Base-by-base conservation (phyloP, 2,888 invertebrate genomes). In the Arge pagana region DNA sequence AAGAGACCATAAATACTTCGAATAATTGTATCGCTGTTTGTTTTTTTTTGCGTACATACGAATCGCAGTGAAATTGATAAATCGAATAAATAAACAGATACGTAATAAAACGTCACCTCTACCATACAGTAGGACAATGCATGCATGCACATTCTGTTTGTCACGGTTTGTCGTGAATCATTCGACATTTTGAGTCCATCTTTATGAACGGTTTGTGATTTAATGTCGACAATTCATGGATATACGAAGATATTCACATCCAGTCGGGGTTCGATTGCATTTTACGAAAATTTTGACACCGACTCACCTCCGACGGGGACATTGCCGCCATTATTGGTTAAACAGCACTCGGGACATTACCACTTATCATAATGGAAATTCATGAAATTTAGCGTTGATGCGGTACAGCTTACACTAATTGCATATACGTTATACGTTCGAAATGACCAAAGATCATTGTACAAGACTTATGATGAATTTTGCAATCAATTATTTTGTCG, bases 301-400 rank as follows among this genome's bases (percentile, higher is more conserved):
- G 61, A 80, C 83, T 80, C 78, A 87, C 86, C 83, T 87, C 85
- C 74, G 86, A 86, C 79, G 87, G 86, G 77, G 86, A 86, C 83
- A 86, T 82, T 80, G 85, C 83, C 81, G 86, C 85, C 86, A 87
- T 87, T 83, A 82, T 83, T 81, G n/a, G 78, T 79, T 70, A 71
- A 66, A 68, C 66, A 60, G 65, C 62, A 66, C 57, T 66, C 63
- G 66, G 68, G 68, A 72, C 67, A 72, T 72, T 71, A 71, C 67
- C 71, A 64, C 64, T 60, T 64, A 59, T 66, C 64, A 66, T 66
- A 52, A 50, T 33, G 58, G 53, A 45, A 45, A 33, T 23, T 33
- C 13, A 45, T 23, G 10, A 33, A 45, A 31, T 33, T 6, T 33
- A 33, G 10, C 16, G 23, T 24, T 10, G 45, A 45, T 23, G 13